Evolutionary conservation across 2,113 vertebrate species (phyloP).

Genomic region (Zosterops japonicus): DNA sequence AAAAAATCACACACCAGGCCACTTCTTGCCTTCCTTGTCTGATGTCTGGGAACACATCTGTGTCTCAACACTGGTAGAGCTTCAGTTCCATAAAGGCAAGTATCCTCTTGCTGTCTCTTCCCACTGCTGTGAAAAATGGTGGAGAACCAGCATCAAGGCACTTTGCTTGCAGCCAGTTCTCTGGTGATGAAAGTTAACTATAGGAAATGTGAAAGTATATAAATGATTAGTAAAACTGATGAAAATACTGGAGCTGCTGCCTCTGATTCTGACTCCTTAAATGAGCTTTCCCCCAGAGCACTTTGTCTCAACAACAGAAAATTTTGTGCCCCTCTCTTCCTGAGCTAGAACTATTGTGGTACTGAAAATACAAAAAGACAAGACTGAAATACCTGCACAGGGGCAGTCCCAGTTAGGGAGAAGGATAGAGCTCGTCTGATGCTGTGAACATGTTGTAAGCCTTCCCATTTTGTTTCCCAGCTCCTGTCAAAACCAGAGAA

Average conservation of each 20-base stretch:
- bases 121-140: neutral
- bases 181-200: neutral
- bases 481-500: neutral
- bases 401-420: neutral
- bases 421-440: neutral
- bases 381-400: neutral
- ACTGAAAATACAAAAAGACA: neutral
- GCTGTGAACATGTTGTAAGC: neutral
- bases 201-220: neutral
- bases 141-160: neutral
- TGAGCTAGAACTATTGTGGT: neutral
- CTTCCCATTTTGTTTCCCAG: neutral
- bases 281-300: neutral
- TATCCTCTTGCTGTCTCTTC: neutral
- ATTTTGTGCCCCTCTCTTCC: accelerated
- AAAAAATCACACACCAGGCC: neutral
- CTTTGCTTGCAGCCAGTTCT: neutral
- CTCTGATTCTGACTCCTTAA: neutral
- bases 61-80: neutral
- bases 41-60: accelerated
- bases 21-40: neutral
- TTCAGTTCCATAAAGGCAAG: neutral
- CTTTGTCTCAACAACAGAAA: neutral
- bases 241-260: neutral
- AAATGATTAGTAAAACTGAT: neutral